Conservation (phyloP, 2,797 vertebrate genomes). For the Intellagama lesueurii region DNA sequence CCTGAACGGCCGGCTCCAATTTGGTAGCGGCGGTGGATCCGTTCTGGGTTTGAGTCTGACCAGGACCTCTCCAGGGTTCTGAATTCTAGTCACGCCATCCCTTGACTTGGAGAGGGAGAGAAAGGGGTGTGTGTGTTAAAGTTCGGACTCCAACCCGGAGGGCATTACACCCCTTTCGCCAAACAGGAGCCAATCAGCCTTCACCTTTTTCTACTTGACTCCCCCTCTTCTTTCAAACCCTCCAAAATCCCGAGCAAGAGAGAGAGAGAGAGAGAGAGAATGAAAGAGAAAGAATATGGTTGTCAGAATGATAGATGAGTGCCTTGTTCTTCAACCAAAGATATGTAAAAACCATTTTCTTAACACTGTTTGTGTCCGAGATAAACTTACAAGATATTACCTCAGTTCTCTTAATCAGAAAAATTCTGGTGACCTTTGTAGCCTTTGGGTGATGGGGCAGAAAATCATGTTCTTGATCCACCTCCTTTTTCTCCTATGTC, state of each 20-base stretch:
- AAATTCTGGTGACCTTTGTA: constrained; percentile 47
- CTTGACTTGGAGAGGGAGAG: too few species aligned
- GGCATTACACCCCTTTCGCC: too few species aligned
- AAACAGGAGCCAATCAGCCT: too few species aligned
- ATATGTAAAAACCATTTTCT: constrained; percentile 83
- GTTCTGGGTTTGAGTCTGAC: too few species aligned
- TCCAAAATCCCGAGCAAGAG: constrained; percentile 51
- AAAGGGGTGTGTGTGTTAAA: too few species aligned
- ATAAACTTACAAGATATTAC: constrained; percentile 57
- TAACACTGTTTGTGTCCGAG: constrained; percentile 64
- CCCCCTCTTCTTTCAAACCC: background rate
- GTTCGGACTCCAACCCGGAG: too few species aligned
- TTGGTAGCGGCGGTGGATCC: too few species aligned
- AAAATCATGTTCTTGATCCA: background rate
- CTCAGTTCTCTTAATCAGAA: constrained; percentile 66
- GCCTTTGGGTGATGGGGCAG: constrained; percentile 65
- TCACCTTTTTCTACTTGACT: background rate
- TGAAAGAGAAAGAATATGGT: constrained; percentile 59
- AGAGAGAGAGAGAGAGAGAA: constrained; percentile 58
- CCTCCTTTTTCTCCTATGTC: accelerated
- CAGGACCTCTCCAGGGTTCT: too few species aligned
- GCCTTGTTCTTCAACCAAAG: constrained; percentile 98
- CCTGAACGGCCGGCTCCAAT: background rate
- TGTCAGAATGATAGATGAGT: constrained; percentile 86
- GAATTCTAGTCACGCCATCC: too few species aligned